Evolutionary conservation across 2,113 vertebrate genomes (phyloP).

Genomic region (Brachyistius frenatus): DNA sequence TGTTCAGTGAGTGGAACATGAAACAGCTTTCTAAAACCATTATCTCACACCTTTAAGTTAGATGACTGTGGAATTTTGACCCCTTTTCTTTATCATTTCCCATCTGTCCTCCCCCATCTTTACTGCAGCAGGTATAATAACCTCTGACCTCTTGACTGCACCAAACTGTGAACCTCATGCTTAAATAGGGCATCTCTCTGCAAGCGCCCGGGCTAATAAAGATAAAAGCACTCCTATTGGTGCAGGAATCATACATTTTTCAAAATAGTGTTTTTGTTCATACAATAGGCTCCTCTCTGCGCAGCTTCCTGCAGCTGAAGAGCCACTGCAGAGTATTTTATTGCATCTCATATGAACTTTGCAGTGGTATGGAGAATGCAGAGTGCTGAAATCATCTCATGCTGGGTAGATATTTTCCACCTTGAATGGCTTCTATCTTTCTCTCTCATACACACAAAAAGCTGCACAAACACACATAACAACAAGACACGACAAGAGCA

Average conservation of each 20-base stretch:
- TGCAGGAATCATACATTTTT: constrained; percentile 51
- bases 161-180: constrained; percentile 35
- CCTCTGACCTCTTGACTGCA: constrained; percentile 40
- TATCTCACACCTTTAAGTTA: constrained; percentile 7
- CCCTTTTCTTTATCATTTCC: constrained; percentile 22
- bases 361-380: constrained; percentile 36
- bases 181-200: constrained; percentile 46
- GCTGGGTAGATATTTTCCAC: constrained; percentile 53
- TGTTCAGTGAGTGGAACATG: background rate
- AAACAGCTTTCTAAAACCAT: background rate
- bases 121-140: constrained; percentile 25
- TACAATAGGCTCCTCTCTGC: constrained; percentile 10
- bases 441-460: constrained; percentile 1
- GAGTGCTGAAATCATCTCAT: constrained; percentile 36
- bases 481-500: background rate
- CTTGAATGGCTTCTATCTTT: constrained; percentile 39
- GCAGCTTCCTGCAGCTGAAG: constrained; percentile 24
- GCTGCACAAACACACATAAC: background rate
- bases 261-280: constrained; percentile 26
- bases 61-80: background rate
- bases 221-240: constrained; percentile 23
- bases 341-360: constrained; percentile 47
- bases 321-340: constrained; percentile 23
- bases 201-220: constrained; percentile 23
- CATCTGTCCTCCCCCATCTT: constrained; percentile 18